A percentile compares a stretch with the other conserved stretches of the same genome.
Evolutionary conservation across 2,888 invertebrate species (phyloP).

Genomic region (Drosophila villosipedis): DNA sequence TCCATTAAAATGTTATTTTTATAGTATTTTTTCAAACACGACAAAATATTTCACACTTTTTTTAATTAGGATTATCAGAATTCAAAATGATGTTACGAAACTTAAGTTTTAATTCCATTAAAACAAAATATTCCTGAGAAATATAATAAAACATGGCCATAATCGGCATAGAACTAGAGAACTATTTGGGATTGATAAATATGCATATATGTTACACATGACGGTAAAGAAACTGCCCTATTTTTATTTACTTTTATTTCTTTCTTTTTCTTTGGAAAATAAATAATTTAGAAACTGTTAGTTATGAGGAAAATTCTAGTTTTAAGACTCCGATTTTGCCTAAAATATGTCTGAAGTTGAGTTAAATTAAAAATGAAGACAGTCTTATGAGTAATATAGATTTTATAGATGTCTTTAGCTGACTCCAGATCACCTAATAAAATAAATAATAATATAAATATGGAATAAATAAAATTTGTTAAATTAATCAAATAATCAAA

Average conservation of each 20-base stretch:
- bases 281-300: background rate
- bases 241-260: background rate
- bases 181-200: background rate
- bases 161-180: background rate
- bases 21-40: background rate
- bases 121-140: background rate
- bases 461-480: background rate
- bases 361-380: background rate
- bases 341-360: background rate
- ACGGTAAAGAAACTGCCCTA: background rate
- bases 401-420: background rate
- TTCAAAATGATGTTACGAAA: too few species aligned
- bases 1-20: background rate
- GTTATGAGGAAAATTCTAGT: background rate
- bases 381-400: background rate
- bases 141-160: background rate
- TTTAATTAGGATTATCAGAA: background rate
- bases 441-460: background rate
- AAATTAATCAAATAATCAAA: background rate
- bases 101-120: too few species aligned
- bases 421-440: background rate
- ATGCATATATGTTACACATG: background rate
- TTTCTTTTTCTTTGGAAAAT: rapidly evolving
- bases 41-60: background rate
- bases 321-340: rapidly evolving